Evolutionary conservation across 2,888 invertebrate genomes (phyloP).

Genomic region (Drepanosiphum platanoidis): DNA sequence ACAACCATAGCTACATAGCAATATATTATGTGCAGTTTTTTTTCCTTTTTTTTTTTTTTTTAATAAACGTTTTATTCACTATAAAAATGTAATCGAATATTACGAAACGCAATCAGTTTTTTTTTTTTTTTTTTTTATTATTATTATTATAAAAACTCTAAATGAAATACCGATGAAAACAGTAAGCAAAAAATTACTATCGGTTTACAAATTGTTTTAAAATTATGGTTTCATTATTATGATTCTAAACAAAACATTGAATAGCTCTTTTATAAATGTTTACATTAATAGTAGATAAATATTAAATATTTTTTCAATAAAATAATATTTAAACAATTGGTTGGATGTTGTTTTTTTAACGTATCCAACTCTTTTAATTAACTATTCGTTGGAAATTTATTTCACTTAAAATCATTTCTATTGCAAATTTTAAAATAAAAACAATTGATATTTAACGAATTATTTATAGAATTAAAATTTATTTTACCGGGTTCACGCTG

Average conservation of each 20-base stretch:
- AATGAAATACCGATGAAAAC: neutral
- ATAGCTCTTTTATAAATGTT: neutral
- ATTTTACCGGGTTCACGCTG: too few relatives aligned
- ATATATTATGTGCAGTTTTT: too few relatives aligned
- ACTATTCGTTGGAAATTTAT: neutral
- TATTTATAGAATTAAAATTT: too few relatives aligned
- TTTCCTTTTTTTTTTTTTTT: too few relatives aligned
- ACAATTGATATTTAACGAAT: neutral
- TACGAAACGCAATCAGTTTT: neutral
- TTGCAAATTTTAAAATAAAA: neutral
- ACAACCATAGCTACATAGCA: too few relatives aligned
- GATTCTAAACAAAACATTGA: neutral
- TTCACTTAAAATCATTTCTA: neutral
- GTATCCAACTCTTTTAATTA: neutral
- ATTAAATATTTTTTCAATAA: neutral
- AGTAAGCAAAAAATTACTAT: neutral
- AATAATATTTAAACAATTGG: neutral
- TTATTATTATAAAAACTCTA: neutral
- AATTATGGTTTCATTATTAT: neutral
- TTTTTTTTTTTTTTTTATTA: neutral
- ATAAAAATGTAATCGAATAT: neutral
- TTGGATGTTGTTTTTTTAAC: neutral
- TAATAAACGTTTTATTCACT: neutral
- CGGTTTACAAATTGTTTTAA: neutral
- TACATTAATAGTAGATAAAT: neutral